A percentile compares a stretch with the other conserved stretches of the same genome.
Evolutionary conservation across 1,140 invertebrate species (phyloP).

Genomic region (Brachionus calyciflorus): DNA sequence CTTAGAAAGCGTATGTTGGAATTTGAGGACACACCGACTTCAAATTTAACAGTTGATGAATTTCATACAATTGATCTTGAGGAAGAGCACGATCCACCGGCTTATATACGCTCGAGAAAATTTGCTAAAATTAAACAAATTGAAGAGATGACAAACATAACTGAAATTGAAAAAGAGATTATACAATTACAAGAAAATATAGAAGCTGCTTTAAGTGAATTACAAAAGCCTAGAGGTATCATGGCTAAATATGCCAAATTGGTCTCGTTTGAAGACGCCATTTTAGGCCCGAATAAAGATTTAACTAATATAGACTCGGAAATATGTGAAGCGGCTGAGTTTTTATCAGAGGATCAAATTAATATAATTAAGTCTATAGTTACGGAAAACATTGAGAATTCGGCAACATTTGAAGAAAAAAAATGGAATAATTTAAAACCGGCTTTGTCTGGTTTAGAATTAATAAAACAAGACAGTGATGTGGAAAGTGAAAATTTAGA

Average conservation of each 20-base stretch:
- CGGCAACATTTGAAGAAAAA: neutral
- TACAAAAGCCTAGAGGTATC: slow-evolving; percentile 35
- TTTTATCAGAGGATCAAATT: slow-evolving; percentile 43
- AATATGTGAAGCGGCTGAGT: slow-evolving; percentile 31
- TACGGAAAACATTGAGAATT: neutral
- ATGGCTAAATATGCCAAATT: slow-evolving; percentile 45
- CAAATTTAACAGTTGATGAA: slow-evolving; percentile 84
- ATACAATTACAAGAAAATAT: slow-evolving; percentile 39
- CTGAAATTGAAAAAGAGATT: slow-evolving; percentile 19
- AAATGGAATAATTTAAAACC: slow-evolving; percentile 32
- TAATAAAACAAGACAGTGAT: neutral
- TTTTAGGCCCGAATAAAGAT: slow-evolving; percentile 40
- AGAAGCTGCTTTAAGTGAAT: slow-evolving; percentile 27
- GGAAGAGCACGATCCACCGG: slow-evolving; percentile 89
- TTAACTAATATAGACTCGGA: slow-evolving; percentile 29
- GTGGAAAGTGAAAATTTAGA: neutral
- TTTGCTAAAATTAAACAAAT: slow-evolving; percentile 64
- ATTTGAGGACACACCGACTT: slow-evolving; percentile 90
- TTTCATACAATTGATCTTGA: slow-evolving; percentile 95
- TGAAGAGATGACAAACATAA: slow-evolving; percentile 38
- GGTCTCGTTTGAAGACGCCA: neutral
- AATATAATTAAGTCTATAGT: slow-evolving; percentile 39
- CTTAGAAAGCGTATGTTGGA: slow-evolving; percentile 70
- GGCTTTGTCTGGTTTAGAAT: neutral
- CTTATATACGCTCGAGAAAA: slow-evolving; percentile 12